Base-by-base conservation (phyloP, 2,888 invertebrate genomes). In the Agonopterix subpropinquella region DNA sequence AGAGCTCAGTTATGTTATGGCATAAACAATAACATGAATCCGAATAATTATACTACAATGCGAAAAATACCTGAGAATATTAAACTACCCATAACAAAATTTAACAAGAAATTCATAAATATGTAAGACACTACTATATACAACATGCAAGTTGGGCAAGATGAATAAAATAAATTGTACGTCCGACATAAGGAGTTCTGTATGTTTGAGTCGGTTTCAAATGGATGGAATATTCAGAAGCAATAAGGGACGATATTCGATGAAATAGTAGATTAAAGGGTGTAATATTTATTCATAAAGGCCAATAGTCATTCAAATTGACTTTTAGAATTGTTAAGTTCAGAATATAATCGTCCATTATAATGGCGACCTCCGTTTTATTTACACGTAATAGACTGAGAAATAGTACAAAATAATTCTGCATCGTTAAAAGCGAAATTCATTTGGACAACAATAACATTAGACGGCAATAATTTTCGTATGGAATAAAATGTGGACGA, bases 401-500 rank as follows among this genome's bases (percentile, higher is more conserved):
- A 69, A 65, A 67, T 69, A 67, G 68, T 56, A 70, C 66, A 67
- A 65, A 67, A 67, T 64, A 69, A 73, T 67, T 67, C 60, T 61
- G 71, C 66, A 67, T 66, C 55, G 67, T 62, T 68, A 65, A 60
- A 79, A 80, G 73, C 73, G 62, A 73, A 70, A 65, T 73, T 72
- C 60, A 68, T 70, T 73, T 82, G 82, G 81, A 85, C 83, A 84
- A 79, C 71, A 67, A 77, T 77, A 75, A 75, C 66, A 63, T 74
- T 65, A 78, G 86, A 87, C 84, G 86, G 86, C 79, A 82, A 80
- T 79, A 64, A 70, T 73, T 80, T 80, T 76, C 73, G 61, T 77
- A 75, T 79, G 81, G 83, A 83, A 84, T 86, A 65, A 81, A 78
- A 79, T 62, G 81, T 83, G 86, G 86, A 86, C 86, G 86, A 86